Conservation (phyloP, 1,140 invertebrate genomes). For the Drepana arcuata region DNA sequence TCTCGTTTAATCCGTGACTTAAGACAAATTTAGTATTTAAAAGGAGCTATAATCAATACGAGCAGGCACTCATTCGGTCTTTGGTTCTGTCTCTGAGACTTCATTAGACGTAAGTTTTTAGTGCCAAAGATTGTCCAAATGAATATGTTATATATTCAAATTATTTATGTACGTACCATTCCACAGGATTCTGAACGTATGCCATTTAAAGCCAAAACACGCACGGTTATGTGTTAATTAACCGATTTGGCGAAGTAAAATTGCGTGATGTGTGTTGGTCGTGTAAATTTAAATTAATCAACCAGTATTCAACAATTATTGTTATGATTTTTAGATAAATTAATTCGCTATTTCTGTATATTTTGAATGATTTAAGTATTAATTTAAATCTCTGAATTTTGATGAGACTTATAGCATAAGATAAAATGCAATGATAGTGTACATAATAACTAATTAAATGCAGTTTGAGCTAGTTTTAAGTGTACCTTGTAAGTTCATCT, state of each 20-base stretch:
- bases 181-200: constrained; percentile 35
- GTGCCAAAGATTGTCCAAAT: constrained; percentile 70
- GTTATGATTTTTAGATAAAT: constrained; percentile 8
- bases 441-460: constrained; percentile 50
- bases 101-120: constrained; percentile 54
- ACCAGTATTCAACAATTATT: constrained; percentile 15
- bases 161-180: constrained; percentile 52
- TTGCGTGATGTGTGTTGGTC: too few relatives aligned
- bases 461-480: constrained; percentile 37
- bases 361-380: constrained; percentile 24
- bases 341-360: constrained; percentile 31
- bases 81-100: constrained; percentile 47
- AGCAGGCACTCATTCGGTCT: constrained; percentile 25
- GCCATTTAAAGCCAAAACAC: constrained; percentile 59
- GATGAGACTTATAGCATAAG: constrained; percentile 11
- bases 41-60: constrained; percentile 28
- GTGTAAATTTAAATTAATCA: constrained; percentile 13
- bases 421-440: constrained; percentile 39
- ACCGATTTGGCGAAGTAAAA: too few relatives aligned
- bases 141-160: constrained; percentile 36
- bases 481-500: not conserved
- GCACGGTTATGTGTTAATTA: constrained; percentile 5
- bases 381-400: not conserved
- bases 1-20: constrained; percentile 39
- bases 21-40: constrained; percentile 21